phyloP scores from a whole-genome alignment of 1,140 invertebrate species.

The Leptinotarsa texana region DNA sequence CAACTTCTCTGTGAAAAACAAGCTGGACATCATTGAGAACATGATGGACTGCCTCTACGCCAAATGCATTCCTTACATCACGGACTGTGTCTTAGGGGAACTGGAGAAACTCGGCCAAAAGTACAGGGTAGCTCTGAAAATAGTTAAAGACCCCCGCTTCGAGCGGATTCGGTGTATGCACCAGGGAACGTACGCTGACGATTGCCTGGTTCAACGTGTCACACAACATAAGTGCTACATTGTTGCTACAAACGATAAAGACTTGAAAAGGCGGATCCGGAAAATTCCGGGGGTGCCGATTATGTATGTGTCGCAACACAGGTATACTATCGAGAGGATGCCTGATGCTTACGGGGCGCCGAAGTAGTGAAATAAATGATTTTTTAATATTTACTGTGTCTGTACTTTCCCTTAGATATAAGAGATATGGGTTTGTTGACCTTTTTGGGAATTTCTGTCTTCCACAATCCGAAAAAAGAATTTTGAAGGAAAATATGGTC shows the following conservation, averaged over 20 bases:
- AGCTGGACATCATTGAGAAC: constrained; percentile 93
- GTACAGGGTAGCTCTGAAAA: constrained; percentile 93
- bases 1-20: constrained; percentile 98
- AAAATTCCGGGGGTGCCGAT: constrained; percentile 99
- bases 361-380: constrained; percentile 53
- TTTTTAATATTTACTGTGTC: too few species aligned
- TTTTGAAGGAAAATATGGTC: too few species aligned
- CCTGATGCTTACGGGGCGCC: constrained; percentile 96
- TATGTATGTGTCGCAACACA: constrained; percentile 93
- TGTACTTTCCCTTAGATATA: too few species aligned
- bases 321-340: constrained; percentile 97
- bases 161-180: constrained; percentile 92
- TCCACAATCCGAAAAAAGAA: too few species aligned
- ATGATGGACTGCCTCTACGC: constrained; percentile 99
- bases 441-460: too few species aligned
- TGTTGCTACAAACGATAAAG: constrained; percentile 98
- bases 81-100: constrained; percentile 98
- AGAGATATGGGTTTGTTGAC: too few species aligned
- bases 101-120: constrained; percentile 96
- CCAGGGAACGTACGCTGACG: constrained; percentile 99
- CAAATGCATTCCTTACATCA: constrained; percentile 98
- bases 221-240: constrained; percentile 99
- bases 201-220: constrained; percentile 95
- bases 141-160: constrained; percentile 95
- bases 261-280: constrained; percentile 92